Percentiles rank a stretch among this genome's conserved stretches.
Evolutionary conservation across 2,888 invertebrate genomes (phyloP).

Genomic region (Salpingus planirostris): DNA sequence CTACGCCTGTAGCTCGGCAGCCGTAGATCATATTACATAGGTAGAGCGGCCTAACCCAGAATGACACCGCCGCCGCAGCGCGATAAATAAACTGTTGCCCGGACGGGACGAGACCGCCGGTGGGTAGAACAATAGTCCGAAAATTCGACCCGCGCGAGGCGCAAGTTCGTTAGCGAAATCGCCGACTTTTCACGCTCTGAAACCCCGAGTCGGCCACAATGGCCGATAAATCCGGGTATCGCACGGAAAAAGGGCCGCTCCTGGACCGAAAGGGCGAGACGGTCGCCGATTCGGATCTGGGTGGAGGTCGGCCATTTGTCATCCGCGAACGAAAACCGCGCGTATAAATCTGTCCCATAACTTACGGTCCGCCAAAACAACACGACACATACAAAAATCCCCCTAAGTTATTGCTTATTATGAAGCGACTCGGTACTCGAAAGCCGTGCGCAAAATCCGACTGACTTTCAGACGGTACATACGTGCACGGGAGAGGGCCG

Average conservation of each 20-base stretch:
- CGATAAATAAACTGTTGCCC: slow-evolving; percentile 24
- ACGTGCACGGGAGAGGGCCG: slow-evolving; percentile 1
- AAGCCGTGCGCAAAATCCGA: slow-evolving; percentile 5
- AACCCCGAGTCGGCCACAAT: no score
- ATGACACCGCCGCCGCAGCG: slow-evolving; percentile 24
- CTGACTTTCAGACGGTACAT: not conserved
- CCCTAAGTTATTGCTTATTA: slow-evolving; percentile 40
- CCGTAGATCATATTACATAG: slow-evolving; percentile 30
- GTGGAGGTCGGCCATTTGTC: slow-evolving; percentile 37
- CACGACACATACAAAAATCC: slow-evolving; percentile 38
- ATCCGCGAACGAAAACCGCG: slow-evolving; percentile 32
- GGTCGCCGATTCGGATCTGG: no score
- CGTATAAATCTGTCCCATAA: slow-evolving; percentile 40
- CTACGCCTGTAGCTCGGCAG: slow-evolving; percentile 15
- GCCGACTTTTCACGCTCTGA: no score
- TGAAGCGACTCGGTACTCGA: slow-evolving; percentile 25
- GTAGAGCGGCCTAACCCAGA: slow-evolving; percentile 28
- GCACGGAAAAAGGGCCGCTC: no score
- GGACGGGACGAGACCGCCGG: slow-evolving; percentile 10
- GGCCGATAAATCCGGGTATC: no score
- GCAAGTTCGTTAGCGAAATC: slow-evolving; percentile 14
- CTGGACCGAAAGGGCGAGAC: no score
- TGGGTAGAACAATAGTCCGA: slow-evolving; percentile 21
- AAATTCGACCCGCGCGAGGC: slow-evolving; percentile 6
- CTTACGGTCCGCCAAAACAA: slow-evolving; percentile 39